Base-by-base conservation (phyloP, 1,140 invertebrate species). In the Rhopalosiphum maidis region DNA sequence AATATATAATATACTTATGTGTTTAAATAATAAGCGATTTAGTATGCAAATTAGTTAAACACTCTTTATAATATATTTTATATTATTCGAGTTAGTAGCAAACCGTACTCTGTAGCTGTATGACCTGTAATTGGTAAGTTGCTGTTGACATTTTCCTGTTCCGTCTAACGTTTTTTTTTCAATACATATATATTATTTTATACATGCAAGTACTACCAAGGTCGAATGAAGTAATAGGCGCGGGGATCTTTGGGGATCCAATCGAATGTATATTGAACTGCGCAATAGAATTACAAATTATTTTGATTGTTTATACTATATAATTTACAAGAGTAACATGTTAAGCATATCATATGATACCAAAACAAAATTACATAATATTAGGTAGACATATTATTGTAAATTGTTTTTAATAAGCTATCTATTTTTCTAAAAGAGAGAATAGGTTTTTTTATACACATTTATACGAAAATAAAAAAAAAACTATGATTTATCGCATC, bases 71-170 rank as follows among this genome's bases (percentile, higher is more conserved):
- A 23, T 5, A 23, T 41, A 9, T 85, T 43, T 85, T 85, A 25
- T 85, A 11, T 43, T 86, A 85, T 86, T 86, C 30, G 30, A 86
- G 43, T 86, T 86, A 18, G 11, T 46, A 30, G 15, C 41, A n/a
- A 86, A 46, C 41, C 30, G 9, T 46, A 46, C 41, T 41, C 41
- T 41, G 41, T 46, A 43, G 60, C 30, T 43, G 1, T 15, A 30
- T 15, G 83, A 35, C 43, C 46, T 51, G 48, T 51, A 18, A 51
- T 15, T 51, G 35, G 46, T 87, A 87, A 87, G 18, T 46, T 88
- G 86, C 2, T 77, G 30, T 88, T 88, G 86, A 88, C 46, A 88
- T 88, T 88, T 88, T 88, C 86, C 86, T 88, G 86, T 88, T 88
- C 30, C 46, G 86, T 51, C 46, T 51, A 51, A 11, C 15, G 35